Conservation (phyloP, 2,113 vertebrate genomes). For the Hiodon alosoides region DNA sequence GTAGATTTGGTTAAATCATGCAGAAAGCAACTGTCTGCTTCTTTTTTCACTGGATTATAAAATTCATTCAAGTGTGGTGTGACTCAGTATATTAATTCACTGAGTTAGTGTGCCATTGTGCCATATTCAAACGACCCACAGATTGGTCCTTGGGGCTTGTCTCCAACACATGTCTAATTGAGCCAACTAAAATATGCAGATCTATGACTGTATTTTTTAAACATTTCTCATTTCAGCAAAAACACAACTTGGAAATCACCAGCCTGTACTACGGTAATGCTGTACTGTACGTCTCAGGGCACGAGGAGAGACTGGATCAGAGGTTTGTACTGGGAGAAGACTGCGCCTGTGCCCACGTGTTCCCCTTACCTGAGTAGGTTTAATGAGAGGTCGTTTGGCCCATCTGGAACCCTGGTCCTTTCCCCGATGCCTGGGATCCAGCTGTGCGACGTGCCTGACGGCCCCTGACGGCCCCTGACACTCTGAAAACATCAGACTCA, state of each 20-base stretch:
- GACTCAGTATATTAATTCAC: background rate
- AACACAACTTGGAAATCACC: conserved; percentile 26
- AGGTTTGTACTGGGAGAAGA: no score
- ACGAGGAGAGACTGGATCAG: background rate
- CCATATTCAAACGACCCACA: no score
- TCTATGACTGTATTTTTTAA: background rate
- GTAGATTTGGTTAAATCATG: background rate
- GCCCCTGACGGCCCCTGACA: background rate
- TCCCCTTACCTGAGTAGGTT: background rate
- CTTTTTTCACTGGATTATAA: no score
- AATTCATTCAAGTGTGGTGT: no score
- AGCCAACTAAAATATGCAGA: background rate
- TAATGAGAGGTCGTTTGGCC: background rate
- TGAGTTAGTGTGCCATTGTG: background rate
- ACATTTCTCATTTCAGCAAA: conserved; percentile 39
- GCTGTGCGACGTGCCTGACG: background rate
- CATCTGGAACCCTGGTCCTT: no score
- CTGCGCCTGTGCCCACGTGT: background rate
- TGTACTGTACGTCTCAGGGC: conserved; percentile 34
- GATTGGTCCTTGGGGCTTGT: no score
- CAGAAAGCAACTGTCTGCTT: no score
- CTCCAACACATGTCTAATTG: background rate
- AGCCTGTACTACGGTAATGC: conserved; percentile 29
- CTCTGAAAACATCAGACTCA: no score
- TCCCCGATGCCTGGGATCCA: background rate